These are phyloP conservation scores for Portevinia maculata DNA, from an alignment of 2,888 invertebrate genomes.

Conservation along the genomic window DNA sequence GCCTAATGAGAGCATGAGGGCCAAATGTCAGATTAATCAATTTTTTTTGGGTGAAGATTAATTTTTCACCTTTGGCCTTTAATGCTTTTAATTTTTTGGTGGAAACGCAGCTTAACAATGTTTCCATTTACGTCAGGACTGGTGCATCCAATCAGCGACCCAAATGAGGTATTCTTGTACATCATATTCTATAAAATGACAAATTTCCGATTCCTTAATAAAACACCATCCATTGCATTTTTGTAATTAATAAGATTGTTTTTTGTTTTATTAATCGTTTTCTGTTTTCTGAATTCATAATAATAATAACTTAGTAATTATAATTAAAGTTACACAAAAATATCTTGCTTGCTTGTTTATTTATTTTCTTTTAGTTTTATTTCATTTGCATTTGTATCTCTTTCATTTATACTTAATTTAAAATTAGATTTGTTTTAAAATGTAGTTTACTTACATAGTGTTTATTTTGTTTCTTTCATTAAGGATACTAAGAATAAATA, in stretches of 20 bases:
- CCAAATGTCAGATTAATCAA: too few species aligned
- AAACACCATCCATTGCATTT: slow-evolving; percentile 27
- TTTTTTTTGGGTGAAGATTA: too few species aligned
- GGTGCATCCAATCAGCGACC: too few species aligned
- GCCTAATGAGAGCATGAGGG: too few species aligned
- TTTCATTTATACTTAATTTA: slow-evolving; percentile 15
- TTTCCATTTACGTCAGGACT: too few species aligned
- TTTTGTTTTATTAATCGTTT: slow-evolving; percentile 57
- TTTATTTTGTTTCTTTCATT: slow-evolving; percentile 17
- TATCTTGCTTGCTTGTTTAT: slow-evolving; percentile 29
- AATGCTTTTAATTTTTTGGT: too few species aligned
- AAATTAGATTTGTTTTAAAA: slow-evolving; percentile 43
- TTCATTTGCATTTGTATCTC: slow-evolving; percentile 17
- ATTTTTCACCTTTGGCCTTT: too few species aligned
- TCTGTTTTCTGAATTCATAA: slow-evolving; percentile 47
- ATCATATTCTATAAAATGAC: too few species aligned
- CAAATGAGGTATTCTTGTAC: too few species aligned
- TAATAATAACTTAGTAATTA: slow-evolving; percentile 53
- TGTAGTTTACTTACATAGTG: slow-evolving; percentile 20
- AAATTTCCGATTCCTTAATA: not conserved
- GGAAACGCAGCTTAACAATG: too few species aligned
- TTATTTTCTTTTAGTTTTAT: slow-evolving; percentile 30
- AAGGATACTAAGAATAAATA: slow-evolving; percentile 69
- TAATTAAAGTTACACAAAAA: slow-evolving; percentile 57
- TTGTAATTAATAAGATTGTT: slow-evolving; percentile 34